phyloP scores from a whole-genome alignment of 2,888 invertebrate genomes.

The Bellardia pandia region DNA sequence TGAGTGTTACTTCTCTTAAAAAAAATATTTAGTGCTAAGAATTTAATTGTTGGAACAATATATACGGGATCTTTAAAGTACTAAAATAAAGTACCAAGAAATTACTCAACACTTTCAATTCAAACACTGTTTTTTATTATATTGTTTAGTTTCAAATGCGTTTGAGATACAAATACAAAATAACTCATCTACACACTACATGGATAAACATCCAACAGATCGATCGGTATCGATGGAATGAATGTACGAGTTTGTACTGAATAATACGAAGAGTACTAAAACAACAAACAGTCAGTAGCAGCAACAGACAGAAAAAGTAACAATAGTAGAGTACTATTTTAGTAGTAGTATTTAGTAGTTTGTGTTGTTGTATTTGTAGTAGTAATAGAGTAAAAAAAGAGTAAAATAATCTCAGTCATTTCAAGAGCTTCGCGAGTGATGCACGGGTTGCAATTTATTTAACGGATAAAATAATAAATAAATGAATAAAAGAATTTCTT shows the following conservation, averaged over 20 bases:
- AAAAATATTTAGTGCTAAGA: too few species aligned
- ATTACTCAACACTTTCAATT: background rate
- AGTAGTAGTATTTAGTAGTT: slow-evolving; percentile 19
- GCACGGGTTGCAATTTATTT: slow-evolving; percentile 56
- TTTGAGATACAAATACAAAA: slow-evolving; percentile 58
- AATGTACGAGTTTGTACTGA: slow-evolving; percentile 25
- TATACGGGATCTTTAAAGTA: background rate
- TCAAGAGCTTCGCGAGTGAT: slow-evolving; percentile 71
- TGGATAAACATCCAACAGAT: slow-evolving; percentile 47
- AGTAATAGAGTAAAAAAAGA: slow-evolving; percentile 52
- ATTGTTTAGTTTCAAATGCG: slow-evolving; percentile 51
- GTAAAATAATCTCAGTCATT: slow-evolving; percentile 72
- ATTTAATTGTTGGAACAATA: too few species aligned
- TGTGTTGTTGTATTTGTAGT: background rate
- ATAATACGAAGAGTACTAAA: background rate
- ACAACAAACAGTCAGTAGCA: slow-evolving; percentile 3
- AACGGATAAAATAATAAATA: slow-evolving; percentile 46
- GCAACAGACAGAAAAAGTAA: slow-evolving; percentile 12
- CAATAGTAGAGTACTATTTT: slow-evolving; percentile 31
- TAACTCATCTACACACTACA: slow-evolving; percentile 31
- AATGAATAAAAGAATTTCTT: background rate
- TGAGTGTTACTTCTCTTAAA: too few species aligned
- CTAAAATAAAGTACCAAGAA: background rate
- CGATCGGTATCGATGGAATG: slow-evolving; percentile 27
- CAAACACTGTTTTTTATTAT: background rate